Evolutionary conservation across 2,888 invertebrate genomes (phyloP), one percentile per base, ranked within the genome.

Genomic region (Rhagium mordax): DNA sequence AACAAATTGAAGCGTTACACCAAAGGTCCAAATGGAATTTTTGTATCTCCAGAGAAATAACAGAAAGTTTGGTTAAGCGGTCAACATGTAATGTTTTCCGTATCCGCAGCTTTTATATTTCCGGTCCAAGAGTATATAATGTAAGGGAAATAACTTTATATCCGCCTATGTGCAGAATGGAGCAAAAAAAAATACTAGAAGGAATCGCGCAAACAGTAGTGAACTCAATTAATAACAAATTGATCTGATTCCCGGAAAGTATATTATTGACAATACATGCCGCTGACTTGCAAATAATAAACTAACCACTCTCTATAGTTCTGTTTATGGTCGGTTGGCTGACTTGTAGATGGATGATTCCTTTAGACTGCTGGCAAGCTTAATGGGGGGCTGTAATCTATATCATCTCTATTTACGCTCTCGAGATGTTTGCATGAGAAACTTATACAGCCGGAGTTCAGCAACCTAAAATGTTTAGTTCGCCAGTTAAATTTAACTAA

Each of bases 1-100:
- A 61, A 47, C 61, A 61, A n/a, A 61, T 47, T 61, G 61, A 41
- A 61, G 20, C 61, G 20, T 21, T n/a, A n/a, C n/a, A n/a, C n/a
- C n/a, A n/a, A n/a, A n/a, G n/a, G n/a, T n/a, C n/a, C n/a, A n/a
- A n/a, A n/a, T n/a, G n/a, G n/a, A n/a, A n/a, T n/a, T n/a, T n/a
- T n/a, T n/a, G n/a, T n/a, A n/a, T n/a, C n/a, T n/a, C n/a, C n/a
- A n/a, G n/a, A n/a, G n/a, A n/a, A n/a, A n/a, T n/a, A n/a, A n/a
- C n/a, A n/a, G n/a, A n/a, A n/a, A n/a, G n/a, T n/a, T n/a, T n/a
- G n/a, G n/a, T n/a, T n/a, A n/a, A n/a, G n/a, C n/a, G n/a, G n/a
- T n/a, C n/a, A n/a, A n/a, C n/a, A n/a, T n/a, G n/a, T n/a, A n/a
- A n/a, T n/a, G n/a, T n/a, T n/a, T n/a, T n/a, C n/a, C n/a, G n/a